phyloP scores from a whole-genome alignment of 2,888 invertebrate species.

The Pocota personata region DNA sequence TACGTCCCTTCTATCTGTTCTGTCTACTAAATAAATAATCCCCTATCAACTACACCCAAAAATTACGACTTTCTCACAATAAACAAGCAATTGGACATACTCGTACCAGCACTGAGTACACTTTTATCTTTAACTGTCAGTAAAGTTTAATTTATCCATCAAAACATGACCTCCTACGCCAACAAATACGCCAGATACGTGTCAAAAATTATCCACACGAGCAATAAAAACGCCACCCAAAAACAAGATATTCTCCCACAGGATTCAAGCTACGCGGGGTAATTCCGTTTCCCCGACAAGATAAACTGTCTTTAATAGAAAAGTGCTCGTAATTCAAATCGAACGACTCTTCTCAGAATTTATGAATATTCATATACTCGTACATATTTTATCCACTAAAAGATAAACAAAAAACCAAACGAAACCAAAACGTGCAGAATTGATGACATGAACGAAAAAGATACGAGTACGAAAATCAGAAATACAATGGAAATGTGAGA shows the following conservation, averaged over 20 bases:
- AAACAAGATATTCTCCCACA: not conserved
- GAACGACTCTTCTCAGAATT: not conserved
- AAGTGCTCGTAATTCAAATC: constrained; percentile 1
- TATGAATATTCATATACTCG: constrained; percentile 12
- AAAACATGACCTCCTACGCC: not conserved
- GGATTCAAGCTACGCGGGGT: not conserved
- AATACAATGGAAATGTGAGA: not conserved
- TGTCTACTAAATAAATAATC: not conserved
- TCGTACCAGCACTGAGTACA: not conserved
- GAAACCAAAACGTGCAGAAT: not conserved
- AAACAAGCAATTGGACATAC: constrained; percentile 2
- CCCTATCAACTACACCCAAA: not conserved
- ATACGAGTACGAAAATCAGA: not conserved
- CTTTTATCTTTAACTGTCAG: not conserved
- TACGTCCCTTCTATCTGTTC: not conserved
- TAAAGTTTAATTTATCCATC: not conserved
- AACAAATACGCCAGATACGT: not conserved
- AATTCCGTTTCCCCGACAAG: not conserved
- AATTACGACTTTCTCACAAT: not conserved
- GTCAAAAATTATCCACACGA: constrained; percentile 6
- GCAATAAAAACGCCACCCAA: not conserved
- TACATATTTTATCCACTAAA: constrained; percentile 13
- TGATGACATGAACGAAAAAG: not conserved
- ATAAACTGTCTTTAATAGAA: constrained; percentile 5
- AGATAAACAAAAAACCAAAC: not conserved